Percentiles rank a stretch among this genome's conserved stretches.
Conservation (phyloP, 2,888 invertebrate genomes). For the Marasmarcha lunaedactyla region DNA sequence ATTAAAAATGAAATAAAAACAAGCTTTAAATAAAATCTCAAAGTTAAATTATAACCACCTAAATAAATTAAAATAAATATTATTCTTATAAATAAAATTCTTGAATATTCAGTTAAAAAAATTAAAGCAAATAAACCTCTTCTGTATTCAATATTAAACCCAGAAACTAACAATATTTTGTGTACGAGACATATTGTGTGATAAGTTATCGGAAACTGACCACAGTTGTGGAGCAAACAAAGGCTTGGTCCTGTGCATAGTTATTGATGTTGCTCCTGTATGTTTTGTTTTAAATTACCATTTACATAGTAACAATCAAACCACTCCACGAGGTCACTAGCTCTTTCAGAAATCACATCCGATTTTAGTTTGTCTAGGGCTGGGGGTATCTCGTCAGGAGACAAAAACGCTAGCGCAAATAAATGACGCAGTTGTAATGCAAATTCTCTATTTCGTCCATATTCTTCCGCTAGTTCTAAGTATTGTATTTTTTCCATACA, state of each 20-base stretch:
- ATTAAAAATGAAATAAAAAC: too few relatives aligned
- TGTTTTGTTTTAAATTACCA: constrained; percentile 1
- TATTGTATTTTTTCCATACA: background rate
- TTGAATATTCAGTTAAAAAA: too few relatives aligned
- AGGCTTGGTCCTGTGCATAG: constrained; percentile 2
- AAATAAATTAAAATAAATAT: too few relatives aligned
- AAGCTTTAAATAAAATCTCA: too few relatives aligned
- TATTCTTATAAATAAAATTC: too few relatives aligned
- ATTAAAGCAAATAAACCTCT: too few relatives aligned
- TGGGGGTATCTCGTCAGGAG: constrained; percentile 4
- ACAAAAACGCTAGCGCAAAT: constrained; percentile 4
- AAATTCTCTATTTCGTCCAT: constrained; percentile 5
- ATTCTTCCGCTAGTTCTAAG: constrained; percentile 1
- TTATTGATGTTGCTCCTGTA: constrained; percentile 1
- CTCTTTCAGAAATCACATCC: constrained; percentile 1
- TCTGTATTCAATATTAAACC: too few relatives aligned
- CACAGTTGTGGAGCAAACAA: constrained; percentile 3
- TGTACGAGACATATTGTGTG: constrained; percentile 1
- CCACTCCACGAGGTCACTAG: background rate
- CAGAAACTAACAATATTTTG: constrained; percentile 3
- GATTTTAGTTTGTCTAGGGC: constrained; percentile 3
- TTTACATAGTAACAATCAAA: constrained; percentile 3
- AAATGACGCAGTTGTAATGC: constrained; percentile 3
- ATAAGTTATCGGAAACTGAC: background rate
- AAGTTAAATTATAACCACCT: too few relatives aligned